phyloP scores from a whole-genome alignment of 1,140 invertebrate species.

The Lepidostoma basale region DNA sequence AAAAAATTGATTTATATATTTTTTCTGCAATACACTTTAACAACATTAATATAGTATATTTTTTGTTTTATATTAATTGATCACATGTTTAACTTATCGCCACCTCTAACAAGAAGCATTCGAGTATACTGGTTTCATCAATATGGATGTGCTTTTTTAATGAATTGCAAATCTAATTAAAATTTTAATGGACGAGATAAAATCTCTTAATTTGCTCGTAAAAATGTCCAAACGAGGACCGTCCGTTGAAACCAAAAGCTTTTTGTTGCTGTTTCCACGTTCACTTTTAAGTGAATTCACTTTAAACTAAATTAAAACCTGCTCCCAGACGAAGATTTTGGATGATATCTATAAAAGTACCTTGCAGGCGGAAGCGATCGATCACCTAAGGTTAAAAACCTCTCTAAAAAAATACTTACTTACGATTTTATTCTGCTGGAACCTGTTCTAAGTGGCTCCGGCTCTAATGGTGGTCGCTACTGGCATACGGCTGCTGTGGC shows the following conservation, averaged over 20 bases:
- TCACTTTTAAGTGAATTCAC: slow-evolving; percentile 5
- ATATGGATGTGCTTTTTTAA: no score
- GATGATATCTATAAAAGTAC: slow-evolving; percentile 7
- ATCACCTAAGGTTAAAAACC: slow-evolving; percentile 42
- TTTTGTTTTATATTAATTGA: no score
- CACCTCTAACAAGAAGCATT: no score
- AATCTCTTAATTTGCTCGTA: background rate
- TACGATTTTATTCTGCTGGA: slow-evolving; percentile 43
- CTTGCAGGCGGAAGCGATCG: slow-evolving; percentile 27
- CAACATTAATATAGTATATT: no score
- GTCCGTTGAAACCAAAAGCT: background rate
- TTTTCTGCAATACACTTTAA: no score
- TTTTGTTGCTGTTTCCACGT: slow-evolving; percentile 8
- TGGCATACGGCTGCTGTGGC: no score
- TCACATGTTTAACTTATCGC: no score
- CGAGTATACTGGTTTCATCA: no score
- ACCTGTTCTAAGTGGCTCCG: slow-evolving; percentile 36
- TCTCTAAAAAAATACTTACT: slow-evolving; percentile 40
- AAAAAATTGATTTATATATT: no score
- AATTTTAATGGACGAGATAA: background rate
- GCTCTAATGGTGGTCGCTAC: no score
- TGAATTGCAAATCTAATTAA: background rate
- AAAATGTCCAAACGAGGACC: background rate
- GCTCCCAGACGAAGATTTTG: background rate
- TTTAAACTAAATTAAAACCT: background rate